Evolutionary conservation across 2,113 vertebrate genomes (phyloP).

Genomic region (Rhizomys pruinosus): DNA sequence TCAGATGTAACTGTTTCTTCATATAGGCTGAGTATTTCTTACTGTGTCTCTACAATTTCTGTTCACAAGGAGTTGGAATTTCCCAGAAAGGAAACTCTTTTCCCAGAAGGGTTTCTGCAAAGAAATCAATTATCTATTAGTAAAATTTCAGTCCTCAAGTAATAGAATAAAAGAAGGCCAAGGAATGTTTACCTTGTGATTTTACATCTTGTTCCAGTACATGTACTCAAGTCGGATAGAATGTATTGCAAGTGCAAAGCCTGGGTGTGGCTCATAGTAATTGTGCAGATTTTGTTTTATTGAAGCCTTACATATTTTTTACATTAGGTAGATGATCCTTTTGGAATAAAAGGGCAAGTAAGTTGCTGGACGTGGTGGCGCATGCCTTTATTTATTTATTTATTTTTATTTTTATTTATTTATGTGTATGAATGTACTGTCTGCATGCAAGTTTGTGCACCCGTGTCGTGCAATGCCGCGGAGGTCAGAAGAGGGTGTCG

Average conservation of each 20-base stretch:
- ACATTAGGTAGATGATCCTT: conserved; percentile 21
- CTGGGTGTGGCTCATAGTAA: not conserved
- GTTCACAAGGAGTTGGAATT: not conserved
- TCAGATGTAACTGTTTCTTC: not conserved
- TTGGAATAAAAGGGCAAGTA: conserved; percentile 58
- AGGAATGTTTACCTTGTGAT: not conserved
- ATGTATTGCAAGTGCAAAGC: not conserved
- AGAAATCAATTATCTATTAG: not conserved
- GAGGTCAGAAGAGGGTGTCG: too few relatives aligned
- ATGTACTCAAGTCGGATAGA: not conserved
- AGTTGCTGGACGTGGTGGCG: too few relatives aligned
- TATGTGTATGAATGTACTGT: too few relatives aligned
- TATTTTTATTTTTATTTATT: too few relatives aligned
- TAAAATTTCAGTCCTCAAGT: not conserved
- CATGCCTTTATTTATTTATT: too few relatives aligned
- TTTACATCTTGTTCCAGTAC: not conserved
- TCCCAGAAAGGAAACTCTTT: not conserved
- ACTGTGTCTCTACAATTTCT: not conserved
- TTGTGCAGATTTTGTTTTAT: not conserved
- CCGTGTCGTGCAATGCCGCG: too few relatives aligned
- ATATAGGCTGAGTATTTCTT: conserved; percentile 12
- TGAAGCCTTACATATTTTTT: not conserved
- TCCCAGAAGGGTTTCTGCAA: conserved; percentile 32
- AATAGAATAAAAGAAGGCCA: not conserved
- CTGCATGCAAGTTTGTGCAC: too few relatives aligned